Conservation (phyloP, 1,140 invertebrate genomes). For the Drosophila subobscura region DNA sequence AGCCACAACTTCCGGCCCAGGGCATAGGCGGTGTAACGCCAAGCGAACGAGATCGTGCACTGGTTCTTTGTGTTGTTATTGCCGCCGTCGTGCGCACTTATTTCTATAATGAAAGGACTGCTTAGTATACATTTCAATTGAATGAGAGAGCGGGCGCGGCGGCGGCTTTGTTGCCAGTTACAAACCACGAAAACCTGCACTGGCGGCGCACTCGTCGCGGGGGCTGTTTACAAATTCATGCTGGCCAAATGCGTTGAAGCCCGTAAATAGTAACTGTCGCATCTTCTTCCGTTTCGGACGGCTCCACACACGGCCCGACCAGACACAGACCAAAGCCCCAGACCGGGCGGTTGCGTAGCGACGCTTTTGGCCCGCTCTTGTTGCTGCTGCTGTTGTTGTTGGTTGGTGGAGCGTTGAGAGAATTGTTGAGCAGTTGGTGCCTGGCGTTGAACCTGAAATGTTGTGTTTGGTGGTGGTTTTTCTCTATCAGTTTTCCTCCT, state of each 20-base stretch:
- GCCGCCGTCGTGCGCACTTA: conserved; percentile 18
- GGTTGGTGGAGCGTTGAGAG: conserved; percentile 51
- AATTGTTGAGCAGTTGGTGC: conserved; percentile 57
- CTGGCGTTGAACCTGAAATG: conserved; percentile 64
- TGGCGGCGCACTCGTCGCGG: conserved; percentile 33
- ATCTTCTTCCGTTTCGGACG: conserved; percentile 47
- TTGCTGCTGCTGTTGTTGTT: conserved; percentile 37
- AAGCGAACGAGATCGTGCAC: conserved; percentile 55
- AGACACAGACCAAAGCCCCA: too few species aligned
- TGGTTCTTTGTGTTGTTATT: conserved; percentile 8
- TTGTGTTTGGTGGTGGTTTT: conserved; percentile 66
- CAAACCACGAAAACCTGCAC: conserved; percentile 54
- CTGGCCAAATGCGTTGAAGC: conserved; percentile 84
- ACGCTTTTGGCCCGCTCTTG: conserved; percentile 36
- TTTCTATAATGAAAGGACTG: conserved; percentile 60
- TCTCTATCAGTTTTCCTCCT: too few species aligned
- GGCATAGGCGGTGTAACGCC: conserved; percentile 69
- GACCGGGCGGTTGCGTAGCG: conserved; percentile 55
- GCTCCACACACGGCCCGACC: conserved; percentile 3
- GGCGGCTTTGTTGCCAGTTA: conserved; percentile 28
- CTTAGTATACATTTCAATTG: conserved; percentile 36
- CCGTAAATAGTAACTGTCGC: conserved; percentile 74
- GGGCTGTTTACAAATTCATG: conserved; percentile 51
- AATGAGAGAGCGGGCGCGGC: conserved; percentile 2
- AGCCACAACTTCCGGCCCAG: conserved; percentile 41